Percentiles rank a stretch among this genome's conserved stretches.
Conservation (phyloP, 1,140 invertebrate genomes). For the Micrasema longulum region DNA sequence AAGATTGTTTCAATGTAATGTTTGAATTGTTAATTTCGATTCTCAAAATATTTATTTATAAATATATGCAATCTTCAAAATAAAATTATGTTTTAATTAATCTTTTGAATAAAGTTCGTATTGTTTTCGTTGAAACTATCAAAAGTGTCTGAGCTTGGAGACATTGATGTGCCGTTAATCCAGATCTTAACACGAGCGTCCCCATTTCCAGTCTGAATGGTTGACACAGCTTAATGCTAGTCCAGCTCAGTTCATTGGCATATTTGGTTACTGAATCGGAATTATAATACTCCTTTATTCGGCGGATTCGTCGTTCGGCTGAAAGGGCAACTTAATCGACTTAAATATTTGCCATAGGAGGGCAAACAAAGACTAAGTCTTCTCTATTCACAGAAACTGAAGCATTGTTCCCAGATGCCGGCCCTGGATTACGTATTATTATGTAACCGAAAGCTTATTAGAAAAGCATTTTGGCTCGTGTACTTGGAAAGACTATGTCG, state of each 20-base stretch:
- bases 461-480: not conserved
- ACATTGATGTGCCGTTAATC: no score
- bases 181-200: no score
- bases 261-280: not conserved
- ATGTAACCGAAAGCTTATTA: conserved; percentile 9
- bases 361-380: not conserved
- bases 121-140: no score
- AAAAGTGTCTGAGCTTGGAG: no score
- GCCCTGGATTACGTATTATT: not conserved
- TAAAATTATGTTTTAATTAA: no score
- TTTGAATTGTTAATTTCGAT: no score
- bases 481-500: not conserved
- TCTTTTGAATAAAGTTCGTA: no score
- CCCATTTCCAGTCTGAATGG: no score
- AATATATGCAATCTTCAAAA: no score
- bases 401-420: conserved; percentile 1
- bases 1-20: no score
- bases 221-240: no score
- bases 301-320: not conserved
- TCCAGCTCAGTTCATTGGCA: not conserved
- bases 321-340: conserved; percentile 6
- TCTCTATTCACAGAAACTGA: conserved; percentile 7
- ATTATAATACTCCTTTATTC: conserved; percentile 1
- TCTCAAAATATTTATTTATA: no score
- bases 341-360: conserved; percentile 7